Evolutionary conservation across 2,888 invertebrate genomes (phyloP), one percentile per base, ranked within the genome.

Genomic region (Torymus tubicola): DNA sequence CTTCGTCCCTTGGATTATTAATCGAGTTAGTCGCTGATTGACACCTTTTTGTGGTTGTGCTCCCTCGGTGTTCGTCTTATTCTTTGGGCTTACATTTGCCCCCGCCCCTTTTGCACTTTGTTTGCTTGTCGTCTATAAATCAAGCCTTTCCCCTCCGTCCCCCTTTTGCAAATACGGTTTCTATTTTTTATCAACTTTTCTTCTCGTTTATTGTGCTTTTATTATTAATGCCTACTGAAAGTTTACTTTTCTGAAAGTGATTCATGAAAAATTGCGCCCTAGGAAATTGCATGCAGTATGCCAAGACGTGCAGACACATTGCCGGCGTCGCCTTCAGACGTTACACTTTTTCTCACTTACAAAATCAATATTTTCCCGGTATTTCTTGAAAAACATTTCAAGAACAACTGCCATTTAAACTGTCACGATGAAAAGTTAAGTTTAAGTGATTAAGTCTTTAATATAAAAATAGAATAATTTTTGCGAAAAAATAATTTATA

Each of bases 301-400:
- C 31, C 5, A 8, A 31, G 8, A 31, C 31, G 8, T 31, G 31
- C 31, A 31, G 31, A 31, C 31, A 31, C 8, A 2, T 31, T 31
- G 31, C 0, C 31, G 31, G 8, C 31, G 8, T 31, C 31, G 31
- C 31, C 31, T 21, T 1, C 42, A 18, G 42, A 55, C 21, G 21
- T n/a, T 75, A 76, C 65, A 61, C 18, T 13, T 53, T 67, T 71
- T 67, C 61, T 57, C 76, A 14, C 16, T 53, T 18, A 60, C 52
- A 53, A 58, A 69, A 76, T 76, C 75, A 42, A 69, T 76, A 68
- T 31, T 61, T 61, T 61, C 68, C 68, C 53, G 13, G 65, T n/a
- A n/a, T 12, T 53, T 52, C 71, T 60, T 14, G 50, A 13, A 50
- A 52, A 21, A 60, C 12, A 50, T 21, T 42, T 13, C 68, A 68